phyloP scores from a whole-genome alignment of 2,888 invertebrate species.

The Esperia sulphurella region DNA sequence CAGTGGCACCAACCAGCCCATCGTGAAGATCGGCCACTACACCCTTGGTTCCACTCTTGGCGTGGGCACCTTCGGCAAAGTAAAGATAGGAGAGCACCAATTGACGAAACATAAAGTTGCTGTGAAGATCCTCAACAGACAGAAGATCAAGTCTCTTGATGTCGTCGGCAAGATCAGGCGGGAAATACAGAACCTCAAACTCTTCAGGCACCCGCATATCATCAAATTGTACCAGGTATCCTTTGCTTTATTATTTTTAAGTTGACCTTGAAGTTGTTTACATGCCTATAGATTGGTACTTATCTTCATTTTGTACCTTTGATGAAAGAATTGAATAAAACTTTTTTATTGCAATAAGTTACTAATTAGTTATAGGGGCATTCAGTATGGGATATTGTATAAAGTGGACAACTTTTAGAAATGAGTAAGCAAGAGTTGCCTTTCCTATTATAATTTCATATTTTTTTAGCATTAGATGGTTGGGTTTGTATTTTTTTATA shows the following conservation, averaged over 20 bases:
- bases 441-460: too few relatives aligned
- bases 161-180: constrained; percentile 99
- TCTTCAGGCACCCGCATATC: constrained; percentile 99
- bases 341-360: too few relatives aligned
- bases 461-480: too few relatives aligned
- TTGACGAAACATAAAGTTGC: constrained; percentile 99
- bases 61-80: constrained; percentile 99
- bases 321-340: too few relatives aligned
- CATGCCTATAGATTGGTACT: not conserved
- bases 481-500: too few relatives aligned
- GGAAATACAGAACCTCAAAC: constrained; percentile 99
- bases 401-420: too few relatives aligned
- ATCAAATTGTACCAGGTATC: constrained; percentile 93
- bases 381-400: too few relatives aligned
- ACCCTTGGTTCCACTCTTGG: constrained; percentile 93
- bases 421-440: too few relatives aligned
- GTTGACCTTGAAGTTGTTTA: constrained; percentile 10
- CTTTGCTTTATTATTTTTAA: not conserved
- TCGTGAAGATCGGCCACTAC: constrained; percentile 98
- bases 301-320: too few relatives aligned
- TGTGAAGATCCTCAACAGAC: constrained; percentile 98
- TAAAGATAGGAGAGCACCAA: constrained; percentile 99
- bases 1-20: constrained; percentile 80
- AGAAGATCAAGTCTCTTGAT: constrained; percentile 99
- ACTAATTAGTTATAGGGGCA: too few relatives aligned